Evolutionary conservation across 2,113 vertebrate genomes (phyloP).

Genomic region (Nematolebias whitei): DNA sequence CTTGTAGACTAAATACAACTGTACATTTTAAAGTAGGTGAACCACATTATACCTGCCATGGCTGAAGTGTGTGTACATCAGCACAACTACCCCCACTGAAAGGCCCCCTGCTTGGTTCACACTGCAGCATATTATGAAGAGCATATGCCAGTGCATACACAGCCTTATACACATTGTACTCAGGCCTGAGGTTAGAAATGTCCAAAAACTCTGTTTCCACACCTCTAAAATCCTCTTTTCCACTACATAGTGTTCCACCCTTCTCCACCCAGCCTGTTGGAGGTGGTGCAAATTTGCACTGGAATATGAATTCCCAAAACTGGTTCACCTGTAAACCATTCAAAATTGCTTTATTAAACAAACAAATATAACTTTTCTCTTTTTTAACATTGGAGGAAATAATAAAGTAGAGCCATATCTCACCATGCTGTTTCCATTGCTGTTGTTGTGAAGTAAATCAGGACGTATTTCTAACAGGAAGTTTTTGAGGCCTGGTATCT

Average conservation of each 20-base stretch:
- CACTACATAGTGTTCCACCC: constrained; percentile 55
- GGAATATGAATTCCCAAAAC: constrained; percentile 34
- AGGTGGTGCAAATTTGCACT: constrained; percentile 26
- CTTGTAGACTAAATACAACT: too few relatives aligned
- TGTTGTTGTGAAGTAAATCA: constrained; percentile 18
- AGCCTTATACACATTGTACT: constrained; percentile 58
- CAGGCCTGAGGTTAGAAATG: constrained; percentile 56
- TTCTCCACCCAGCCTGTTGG: constrained; percentile 9
- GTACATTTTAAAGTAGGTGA: too few relatives aligned
- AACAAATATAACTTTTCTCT: too few relatives aligned
- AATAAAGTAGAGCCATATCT: too few relatives aligned
- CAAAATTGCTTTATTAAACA: background rate
- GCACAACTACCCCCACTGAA: constrained; percentile 64
- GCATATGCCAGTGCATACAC: constrained; percentile 44
- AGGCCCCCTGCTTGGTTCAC: constrained; percentile 65
- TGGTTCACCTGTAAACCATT: constrained; percentile 10
- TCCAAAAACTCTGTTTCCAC: constrained; percentile 58
- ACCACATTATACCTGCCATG: constrained; percentile 77
- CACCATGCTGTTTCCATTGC: background rate
- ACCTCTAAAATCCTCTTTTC: constrained; percentile 59
- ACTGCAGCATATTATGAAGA: constrained; percentile 19
- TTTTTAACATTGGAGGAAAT: background rate
- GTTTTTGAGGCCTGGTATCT: constrained; percentile 67
- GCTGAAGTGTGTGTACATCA: constrained; percentile 55
- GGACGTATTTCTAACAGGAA: constrained; percentile 64